Evolutionary conservation across 1,140 invertebrate genomes (phyloP).

Genomic region (Nephotettix cincticeps): DNA sequence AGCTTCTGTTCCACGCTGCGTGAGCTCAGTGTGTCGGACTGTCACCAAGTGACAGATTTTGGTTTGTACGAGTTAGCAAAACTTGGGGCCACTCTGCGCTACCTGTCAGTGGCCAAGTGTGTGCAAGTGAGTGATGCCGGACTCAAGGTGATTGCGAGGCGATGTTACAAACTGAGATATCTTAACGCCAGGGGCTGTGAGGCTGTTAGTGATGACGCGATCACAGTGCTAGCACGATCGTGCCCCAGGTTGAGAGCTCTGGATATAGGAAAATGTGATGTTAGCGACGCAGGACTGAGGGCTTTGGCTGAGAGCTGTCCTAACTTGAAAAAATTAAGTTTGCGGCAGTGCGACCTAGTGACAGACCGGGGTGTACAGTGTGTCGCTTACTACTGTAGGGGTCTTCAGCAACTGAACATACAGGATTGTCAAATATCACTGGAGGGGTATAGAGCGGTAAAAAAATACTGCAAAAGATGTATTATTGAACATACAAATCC

Average conservation of each 20-base stretch:
- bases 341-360: slow-evolving; percentile 86
- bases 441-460: slow-evolving; percentile 85
- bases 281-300: slow-evolving; percentile 82
- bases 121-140: slow-evolving; percentile 83
- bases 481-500: slow-evolving; percentile 94
- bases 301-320: slow-evolving; percentile 85
- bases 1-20: slow-evolving; percentile 80
- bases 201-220: slow-evolving; percentile 85
- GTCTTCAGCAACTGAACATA: slow-evolving; percentile 86
- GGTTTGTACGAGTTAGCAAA: slow-evolving; percentile 87
- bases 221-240: slow-evolving; percentile 76
- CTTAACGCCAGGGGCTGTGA: slow-evolving; percentile 89
- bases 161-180: slow-evolving; percentile 87
- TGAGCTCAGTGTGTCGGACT: slow-evolving; percentile 89
- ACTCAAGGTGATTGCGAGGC: slow-evolving; percentile 79
- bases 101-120: slow-evolving; percentile 88
- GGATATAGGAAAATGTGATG: slow-evolving; percentile 90
- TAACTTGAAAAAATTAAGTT: slow-evolving; percentile 84
- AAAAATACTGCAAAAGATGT: slow-evolving; percentile 86
- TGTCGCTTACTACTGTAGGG: slow-evolving; percentile 83
- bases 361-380: slow-evolving; percentile 84
- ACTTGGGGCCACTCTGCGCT: slow-evolving; percentile 77
- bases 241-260: slow-evolving; percentile 81
- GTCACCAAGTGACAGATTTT: slow-evolving; percentile 85
- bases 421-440: slow-evolving; percentile 87